These are phyloP conservation scores for Nasalis larvatus DNA, from an alignment of 2,113 vertebrate species.

Conservation along the genomic window DNA sequence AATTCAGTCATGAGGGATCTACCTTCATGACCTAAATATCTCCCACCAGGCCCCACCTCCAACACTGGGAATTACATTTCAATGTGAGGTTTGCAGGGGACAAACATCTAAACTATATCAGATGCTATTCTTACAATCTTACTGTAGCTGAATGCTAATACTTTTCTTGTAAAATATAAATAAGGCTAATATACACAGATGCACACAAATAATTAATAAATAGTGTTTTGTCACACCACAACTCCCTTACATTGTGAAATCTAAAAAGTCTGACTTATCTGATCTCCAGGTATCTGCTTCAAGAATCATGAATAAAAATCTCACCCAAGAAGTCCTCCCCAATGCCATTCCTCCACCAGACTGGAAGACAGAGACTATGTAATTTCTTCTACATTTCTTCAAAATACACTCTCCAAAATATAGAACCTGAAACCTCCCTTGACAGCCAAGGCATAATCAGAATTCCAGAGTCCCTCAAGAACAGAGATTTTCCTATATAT, in stretches of 20 bases:
- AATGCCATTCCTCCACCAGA: not conserved
- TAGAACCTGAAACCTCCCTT: not conserved
- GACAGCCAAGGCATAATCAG: slow-evolving; percentile 1
- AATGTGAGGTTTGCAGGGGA: too few species aligned
- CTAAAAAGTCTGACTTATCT: not conserved
- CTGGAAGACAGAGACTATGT: not conserved
- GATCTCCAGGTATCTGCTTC: not conserved
- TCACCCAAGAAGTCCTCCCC: not conserved
- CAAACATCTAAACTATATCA: too few species aligned
- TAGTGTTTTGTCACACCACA: not conserved
- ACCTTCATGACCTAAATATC: too few species aligned
- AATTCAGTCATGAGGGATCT: too few species aligned
- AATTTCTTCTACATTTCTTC: slow-evolving; percentile 9
- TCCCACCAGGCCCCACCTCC: too few species aligned
- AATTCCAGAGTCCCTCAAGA: not conserved
- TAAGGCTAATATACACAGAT: slow-evolving; percentile 32
- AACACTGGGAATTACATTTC: too few species aligned
- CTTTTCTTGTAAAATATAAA: not conserved
- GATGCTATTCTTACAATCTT: not conserved
- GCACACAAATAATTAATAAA: not conserved
- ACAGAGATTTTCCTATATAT: not conserved
- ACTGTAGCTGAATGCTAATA: not conserved
- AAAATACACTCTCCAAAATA: not conserved
- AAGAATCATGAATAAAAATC: slow-evolving; percentile 12
- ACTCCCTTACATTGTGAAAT: not conserved